Evolutionary conservation across 1,140 invertebrate species (phyloP), one percentile per base, ranked within the genome.

Genomic region (Ganaspis sp.): DNA sequence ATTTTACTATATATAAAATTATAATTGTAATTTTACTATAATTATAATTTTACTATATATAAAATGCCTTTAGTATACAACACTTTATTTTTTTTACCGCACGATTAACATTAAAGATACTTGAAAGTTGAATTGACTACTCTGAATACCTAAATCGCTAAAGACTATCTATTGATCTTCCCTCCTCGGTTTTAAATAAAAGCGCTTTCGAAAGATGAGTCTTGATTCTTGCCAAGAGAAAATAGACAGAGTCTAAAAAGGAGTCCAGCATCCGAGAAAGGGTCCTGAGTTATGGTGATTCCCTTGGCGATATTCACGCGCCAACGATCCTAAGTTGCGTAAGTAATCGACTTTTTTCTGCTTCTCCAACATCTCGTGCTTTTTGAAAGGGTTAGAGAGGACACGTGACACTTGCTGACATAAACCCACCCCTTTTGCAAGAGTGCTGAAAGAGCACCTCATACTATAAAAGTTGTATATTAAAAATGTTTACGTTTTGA

Each of bases 281-380:
- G 58, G 58, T 64, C 58, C 29, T 64, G 58, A 64, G 12, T 64
- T 64, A 64, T 64, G 58, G 58, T 29, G 26, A 64, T 64, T 64
- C 58, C 58, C 58, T 5, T 29, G 26, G 58, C 58, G 26, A 26
- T 64, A 64, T 64, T 64, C 58, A 64, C 58, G 58, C 23, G 23
- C 58, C 58, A 64, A 29, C 58, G 58, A 64, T n/a, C 23, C n/a
- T 5, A n/a, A n/a, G 23, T 64, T 26, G 54, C 23, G 23, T 26
- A 23, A 29, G 11, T 29, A 64, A 29, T 64, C 58, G 58, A 64
- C 58, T 29, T 64, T 29, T 26, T 64, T 64, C 21, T 29, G 58
- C 3, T 6, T n/a, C 12, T 29, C 15, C 12, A 29, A 64, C 15
- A 34, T 3, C 29, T 34, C 6, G 29, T 34, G 6, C 29, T 34